Evolutionary conservation across 2,113 vertebrate genomes (phyloP).

Genomic region (Etheostoma spectabile): DNA sequence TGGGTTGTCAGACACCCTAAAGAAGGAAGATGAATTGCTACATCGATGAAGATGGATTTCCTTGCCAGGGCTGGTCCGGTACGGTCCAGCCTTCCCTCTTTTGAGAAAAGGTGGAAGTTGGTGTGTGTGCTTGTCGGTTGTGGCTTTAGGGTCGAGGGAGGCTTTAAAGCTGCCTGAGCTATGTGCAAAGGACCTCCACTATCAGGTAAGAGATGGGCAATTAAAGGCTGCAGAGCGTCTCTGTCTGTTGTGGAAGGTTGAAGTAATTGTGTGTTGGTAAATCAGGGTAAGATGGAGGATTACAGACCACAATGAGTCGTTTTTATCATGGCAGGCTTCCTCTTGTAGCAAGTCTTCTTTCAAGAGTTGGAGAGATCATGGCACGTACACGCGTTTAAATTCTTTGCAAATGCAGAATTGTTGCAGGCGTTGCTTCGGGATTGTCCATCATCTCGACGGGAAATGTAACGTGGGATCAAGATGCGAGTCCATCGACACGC

Average conservation of each 20-base stretch:
- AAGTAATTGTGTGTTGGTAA: slow-evolving; percentile 54
- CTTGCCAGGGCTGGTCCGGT: slow-evolving; percentile 22
- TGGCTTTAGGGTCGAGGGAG: slow-evolving; percentile 73
- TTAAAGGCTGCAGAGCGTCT: slow-evolving; percentile 40
- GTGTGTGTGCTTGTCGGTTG: slow-evolving; percentile 66
- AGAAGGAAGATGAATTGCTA: slow-evolving; percentile 35
- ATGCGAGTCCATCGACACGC: slow-evolving; percentile 65
- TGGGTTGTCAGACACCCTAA: slow-evolving; percentile 25
- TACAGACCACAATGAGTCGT: slow-evolving; percentile 20
- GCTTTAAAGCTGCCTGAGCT: slow-evolving; percentile 89
- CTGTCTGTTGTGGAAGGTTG: slow-evolving; percentile 19
- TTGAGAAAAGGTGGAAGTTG: slow-evolving; percentile 26
- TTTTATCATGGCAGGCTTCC: slow-evolving; percentile 29
- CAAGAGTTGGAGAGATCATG: slow-evolving; percentile 42
- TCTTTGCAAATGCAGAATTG: slow-evolving; percentile 49
- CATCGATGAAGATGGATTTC: slow-evolving; percentile 50
- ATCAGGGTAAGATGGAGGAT: slow-evolving; percentile 36
- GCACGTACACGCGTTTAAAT: slow-evolving; percentile 34
- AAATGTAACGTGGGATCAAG: slow-evolving; percentile 60
- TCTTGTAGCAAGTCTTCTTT: slow-evolving; percentile 40
- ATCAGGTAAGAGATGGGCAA: slow-evolving; percentile 28
- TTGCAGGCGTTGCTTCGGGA: slow-evolving; percentile 28
- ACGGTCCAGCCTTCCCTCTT: slow-evolving; percentile 31
- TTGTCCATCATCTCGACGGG: slow-evolving; percentile 55
- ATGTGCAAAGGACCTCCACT: slow-evolving; percentile 90